Base-by-base conservation (phyloP, 2,113 vertebrate genomes). In the Chrysochloris asiatica region DNA sequence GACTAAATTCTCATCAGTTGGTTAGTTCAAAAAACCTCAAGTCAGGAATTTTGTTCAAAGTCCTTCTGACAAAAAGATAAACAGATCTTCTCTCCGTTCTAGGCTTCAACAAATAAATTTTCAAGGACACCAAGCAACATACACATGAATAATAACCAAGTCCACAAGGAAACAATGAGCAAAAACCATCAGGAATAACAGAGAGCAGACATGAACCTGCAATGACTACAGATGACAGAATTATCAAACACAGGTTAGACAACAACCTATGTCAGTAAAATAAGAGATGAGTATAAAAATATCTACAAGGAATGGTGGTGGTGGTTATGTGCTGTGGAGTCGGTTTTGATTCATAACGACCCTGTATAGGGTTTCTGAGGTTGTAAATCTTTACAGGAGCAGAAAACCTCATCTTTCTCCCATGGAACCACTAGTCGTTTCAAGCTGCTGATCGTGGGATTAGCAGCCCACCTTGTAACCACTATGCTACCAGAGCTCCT, bases 41-140 rank as follows among this genome's bases (percentile, higher is more conserved):
- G 33, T 80, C 56, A 86, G 78, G n/a, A 86, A 89, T 86, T 71
- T 33, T 79, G 63, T 79, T 67, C 30, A 86, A 71, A 92, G 28
- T 69, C 69, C n/a, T 77, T 26, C 50, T 52, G 38, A 67, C 28
- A 73, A 50, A 78, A 69, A 28, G 61, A 65, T 14, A 16, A 43
- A 28, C 21, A 84, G 71, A 84, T 88, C 45, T 50, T 84, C 50
- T 48, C 79, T 88, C 76, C 80, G 59, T 50, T 33, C 22, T 61
- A 71, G 22, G 33, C 33, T 45, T 80, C 48, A 61, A 45, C 24
- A 84, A 92, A 61, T 76, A 67, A 38, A 56, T 63, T 87, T 65
- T 75, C 67, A 75, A 69, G 61, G n/a, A 30, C 38, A 85, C 24
- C 52, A 14, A 47, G 33, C 13, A 50, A n/a, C 38, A 83, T 45